Percentiles rank a stretch among this genome's conserved stretches.
Conservation (phyloP, 1,140 invertebrate species). For the Drosophila lacteicornis region DNA sequence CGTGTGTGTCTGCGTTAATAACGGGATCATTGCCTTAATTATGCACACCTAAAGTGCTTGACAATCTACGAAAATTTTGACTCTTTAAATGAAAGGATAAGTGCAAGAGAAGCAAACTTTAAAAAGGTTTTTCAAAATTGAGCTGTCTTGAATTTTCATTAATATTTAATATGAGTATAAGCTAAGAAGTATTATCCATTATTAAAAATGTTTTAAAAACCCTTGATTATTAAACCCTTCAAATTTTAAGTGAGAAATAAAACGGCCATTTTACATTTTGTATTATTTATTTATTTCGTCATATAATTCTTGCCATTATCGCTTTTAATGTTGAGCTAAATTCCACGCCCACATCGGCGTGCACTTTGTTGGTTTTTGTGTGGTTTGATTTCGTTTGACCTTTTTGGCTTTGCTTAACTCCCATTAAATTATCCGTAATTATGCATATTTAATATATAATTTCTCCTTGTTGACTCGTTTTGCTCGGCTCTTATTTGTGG, state of each 20-base stretch:
- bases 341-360: constrained; percentile 62
- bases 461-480: constrained; percentile 35
- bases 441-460: constrained; percentile 67
- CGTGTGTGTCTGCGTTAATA: constrained; percentile 40
- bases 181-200: too few species aligned
- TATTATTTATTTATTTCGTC: constrained; percentile 75
- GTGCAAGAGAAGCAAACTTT: neutral
- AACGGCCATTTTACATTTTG: constrained; percentile 30
- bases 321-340: constrained; percentile 77
- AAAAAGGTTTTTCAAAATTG: neutral
- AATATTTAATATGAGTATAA: neutral
- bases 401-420: constrained; percentile 66
- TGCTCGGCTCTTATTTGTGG: constrained; percentile 23
- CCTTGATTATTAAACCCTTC: neutral
- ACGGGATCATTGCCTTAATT: constrained; percentile 58
- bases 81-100: neutral
- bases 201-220: neutral
- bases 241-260: neutral
- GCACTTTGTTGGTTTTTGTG: constrained; percentile 58
- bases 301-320: constrained; percentile 79
- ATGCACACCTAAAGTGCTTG: constrained; percentile 43
- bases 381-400: constrained; percentile 70
- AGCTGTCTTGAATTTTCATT: too few species aligned
- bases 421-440: constrained; percentile 69
- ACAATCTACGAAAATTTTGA: constrained; percentile 3